These are phyloP conservation scores for Mormyrops boulengeri DNA, from an alignment of 2,797 vertebrate species.

Conservation along the genomic window DNA sequence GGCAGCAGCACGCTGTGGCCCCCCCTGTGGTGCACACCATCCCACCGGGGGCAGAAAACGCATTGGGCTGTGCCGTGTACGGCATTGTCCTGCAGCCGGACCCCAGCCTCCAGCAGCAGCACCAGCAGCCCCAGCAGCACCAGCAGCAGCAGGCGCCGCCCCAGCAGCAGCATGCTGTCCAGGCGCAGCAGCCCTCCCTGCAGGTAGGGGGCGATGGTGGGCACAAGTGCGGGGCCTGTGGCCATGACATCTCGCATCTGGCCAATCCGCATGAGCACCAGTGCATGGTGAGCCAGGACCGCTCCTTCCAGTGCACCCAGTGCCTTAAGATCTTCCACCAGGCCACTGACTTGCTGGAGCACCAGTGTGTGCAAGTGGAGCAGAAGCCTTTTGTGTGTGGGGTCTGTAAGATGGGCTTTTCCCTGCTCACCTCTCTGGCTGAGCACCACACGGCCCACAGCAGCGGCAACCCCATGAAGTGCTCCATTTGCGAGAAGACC, in stretches of 20 bases:
- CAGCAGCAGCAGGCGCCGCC: slow-evolving; percentile 28
- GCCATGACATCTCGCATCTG: slow-evolving; percentile 86
- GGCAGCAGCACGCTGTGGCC: slow-evolving; percentile 83
- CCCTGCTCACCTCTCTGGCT: slow-evolving; percentile 86
- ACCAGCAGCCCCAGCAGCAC: slow-evolving; percentile 58
- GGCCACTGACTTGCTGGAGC: slow-evolving; percentile 89
- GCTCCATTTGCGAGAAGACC: slow-evolving; percentile 96
- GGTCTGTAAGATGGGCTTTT: slow-evolving; percentile 98
- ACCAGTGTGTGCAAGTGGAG: slow-evolving; percentile 95
- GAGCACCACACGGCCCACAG: slow-evolving; percentile 93
- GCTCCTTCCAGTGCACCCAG: slow-evolving; percentile 97
- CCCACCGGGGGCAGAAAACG: slow-evolving; percentile 72
- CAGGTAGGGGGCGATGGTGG: slow-evolving; percentile 67
- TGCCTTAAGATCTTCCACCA: slow-evolving; percentile 98
- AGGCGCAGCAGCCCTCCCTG: slow-evolving; percentile 59
- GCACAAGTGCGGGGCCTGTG: slow-evolving; percentile 87
- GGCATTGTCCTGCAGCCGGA: slow-evolving; percentile 91
- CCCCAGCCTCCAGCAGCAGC: slow-evolving; percentile 61
- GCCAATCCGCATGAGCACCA: slow-evolving; percentile 91
- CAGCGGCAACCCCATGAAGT: slow-evolving; percentile 82
- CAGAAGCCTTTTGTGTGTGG: slow-evolving; percentile 98
- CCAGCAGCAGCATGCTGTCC: slow-evolving; percentile 51
- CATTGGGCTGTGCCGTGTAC: slow-evolving; percentile 87
- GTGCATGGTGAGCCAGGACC: slow-evolving; percentile 86
- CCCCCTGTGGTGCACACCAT: slow-evolving; percentile 83